phyloP scores from a whole-genome alignment of 2,888 invertebrate genomes.

The Lochmaea crataegi region DNA sequence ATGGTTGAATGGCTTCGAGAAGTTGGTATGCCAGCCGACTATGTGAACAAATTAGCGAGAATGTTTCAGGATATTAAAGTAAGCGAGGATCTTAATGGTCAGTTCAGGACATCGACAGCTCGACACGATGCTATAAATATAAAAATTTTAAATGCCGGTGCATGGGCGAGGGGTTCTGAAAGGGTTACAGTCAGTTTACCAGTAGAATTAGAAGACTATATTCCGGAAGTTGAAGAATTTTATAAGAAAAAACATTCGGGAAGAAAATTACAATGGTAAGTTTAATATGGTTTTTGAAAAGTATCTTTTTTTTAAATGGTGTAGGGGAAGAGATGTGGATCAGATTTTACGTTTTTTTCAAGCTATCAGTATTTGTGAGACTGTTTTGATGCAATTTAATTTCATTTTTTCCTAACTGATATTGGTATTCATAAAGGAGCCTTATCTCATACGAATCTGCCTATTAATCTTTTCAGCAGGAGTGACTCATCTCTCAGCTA shows the following conservation, averaged over 20 bases:
- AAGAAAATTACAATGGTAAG: conserved; percentile 93
- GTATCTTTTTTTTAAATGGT: too few relatives aligned
- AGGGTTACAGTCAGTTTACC: conserved; percentile 96
- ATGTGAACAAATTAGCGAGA: conserved; percentile 96
- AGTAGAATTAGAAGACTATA: conserved; percentile 97
- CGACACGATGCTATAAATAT: conserved; percentile 93
- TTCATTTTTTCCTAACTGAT: too few relatives aligned
- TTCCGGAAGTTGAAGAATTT: conserved; percentile 99
- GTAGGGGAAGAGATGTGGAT: too few relatives aligned
- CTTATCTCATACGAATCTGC: too few relatives aligned
- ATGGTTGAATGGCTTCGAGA: conserved; percentile 99
- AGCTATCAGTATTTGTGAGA: too few relatives aligned
- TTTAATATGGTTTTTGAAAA: neutral
- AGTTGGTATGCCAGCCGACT: conserved; percentile 99
- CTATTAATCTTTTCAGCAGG: too few relatives aligned
- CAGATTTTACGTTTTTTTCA: too few relatives aligned
- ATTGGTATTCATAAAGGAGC: too few relatives aligned
- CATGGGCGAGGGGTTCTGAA: conserved; percentile 97
- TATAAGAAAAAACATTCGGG: conserved; percentile 98
- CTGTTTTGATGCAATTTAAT: too few relatives aligned
- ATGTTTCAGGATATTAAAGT: conserved; percentile 99
- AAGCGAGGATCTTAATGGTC: conserved; percentile 88
- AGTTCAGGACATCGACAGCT: conserved; percentile 87
- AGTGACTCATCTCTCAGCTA: too few relatives aligned
- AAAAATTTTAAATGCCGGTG: conserved; percentile 94